These are phyloP conservation scores for Nematopogon swammerdamellus DNA, from an alignment of 2,888 invertebrate species.

Conservation along the genomic window DNA sequence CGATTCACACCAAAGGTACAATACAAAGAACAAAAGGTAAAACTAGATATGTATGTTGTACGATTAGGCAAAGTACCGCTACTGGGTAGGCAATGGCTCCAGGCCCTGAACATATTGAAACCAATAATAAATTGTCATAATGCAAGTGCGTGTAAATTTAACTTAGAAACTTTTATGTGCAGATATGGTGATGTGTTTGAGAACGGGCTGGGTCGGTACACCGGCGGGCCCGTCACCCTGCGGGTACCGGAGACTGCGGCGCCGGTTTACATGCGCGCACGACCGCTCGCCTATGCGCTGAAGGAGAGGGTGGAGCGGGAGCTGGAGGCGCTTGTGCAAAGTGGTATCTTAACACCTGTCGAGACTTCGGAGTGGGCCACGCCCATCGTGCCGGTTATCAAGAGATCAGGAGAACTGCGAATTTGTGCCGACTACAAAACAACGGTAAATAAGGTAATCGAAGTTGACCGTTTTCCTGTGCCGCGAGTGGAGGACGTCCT, in stretches of 20 bases:
- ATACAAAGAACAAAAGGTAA: not conserved
- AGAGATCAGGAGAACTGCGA: not conserved
- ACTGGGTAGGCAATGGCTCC: not conserved
- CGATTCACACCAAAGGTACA: not conserved
- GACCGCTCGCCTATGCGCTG: too few species aligned
- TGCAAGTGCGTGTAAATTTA: not conserved
- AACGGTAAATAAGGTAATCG: conserved; percentile 15
- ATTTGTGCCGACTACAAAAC: conserved; percentile 1
- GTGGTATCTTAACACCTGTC: too few species aligned
- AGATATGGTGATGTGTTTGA: not conserved
- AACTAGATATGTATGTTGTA: not conserved
- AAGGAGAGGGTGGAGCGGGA: too few species aligned
- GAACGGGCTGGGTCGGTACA: conserved; percentile 2
- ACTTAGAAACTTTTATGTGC: not conserved
- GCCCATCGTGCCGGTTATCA: not conserved
- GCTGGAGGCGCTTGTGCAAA: too few species aligned
- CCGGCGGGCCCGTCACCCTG: conserved; percentile 1
- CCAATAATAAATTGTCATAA: not conserved
- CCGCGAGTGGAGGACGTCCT: conserved; percentile 7
- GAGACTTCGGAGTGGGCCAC: not conserved
- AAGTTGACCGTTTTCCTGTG: conserved; percentile 10
- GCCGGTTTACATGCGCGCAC: too few species aligned
- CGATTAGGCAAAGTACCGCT: not conserved
- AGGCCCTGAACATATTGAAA: not conserved
- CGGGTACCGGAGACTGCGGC: too few species aligned